Conservation (phyloP, 2,113 vertebrate species). For the Phalacrocorax carbo region DNA sequence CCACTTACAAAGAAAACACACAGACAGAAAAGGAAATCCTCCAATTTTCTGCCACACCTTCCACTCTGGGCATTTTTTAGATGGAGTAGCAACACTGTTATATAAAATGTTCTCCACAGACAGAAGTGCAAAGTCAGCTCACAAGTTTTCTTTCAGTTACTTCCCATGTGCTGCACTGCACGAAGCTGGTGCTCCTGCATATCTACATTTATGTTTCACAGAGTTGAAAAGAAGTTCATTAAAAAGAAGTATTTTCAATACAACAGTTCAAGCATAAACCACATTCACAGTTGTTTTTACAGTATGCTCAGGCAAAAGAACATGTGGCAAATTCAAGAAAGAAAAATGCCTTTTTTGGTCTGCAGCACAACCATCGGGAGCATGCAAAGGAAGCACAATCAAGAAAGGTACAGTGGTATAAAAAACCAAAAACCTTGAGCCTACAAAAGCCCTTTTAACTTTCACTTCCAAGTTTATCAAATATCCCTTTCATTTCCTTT, state of each 20-base stretch:
- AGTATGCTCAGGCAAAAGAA: background rate
- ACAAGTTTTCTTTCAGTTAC: background rate
- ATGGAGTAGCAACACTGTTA: background rate
- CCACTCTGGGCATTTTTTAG: background rate
- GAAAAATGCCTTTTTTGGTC: background rate
- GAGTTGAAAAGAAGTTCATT: background rate
- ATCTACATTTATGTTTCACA: background rate
- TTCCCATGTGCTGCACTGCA: background rate
- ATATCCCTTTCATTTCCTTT: background rate
- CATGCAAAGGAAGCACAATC: background rate
- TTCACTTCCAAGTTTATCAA: background rate
- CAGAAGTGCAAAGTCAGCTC: background rate
- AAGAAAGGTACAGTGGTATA: background rate
- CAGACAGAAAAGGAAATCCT: conserved; percentile 10
- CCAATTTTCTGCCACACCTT: background rate
- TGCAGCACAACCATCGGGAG: background rate
- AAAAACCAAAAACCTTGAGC: background rate
- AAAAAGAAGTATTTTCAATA: background rate
- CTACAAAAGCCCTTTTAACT: background rate
- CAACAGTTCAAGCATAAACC: background rate
- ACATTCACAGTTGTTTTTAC: background rate
- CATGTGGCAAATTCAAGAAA: background rate
- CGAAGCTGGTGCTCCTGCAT: background rate
- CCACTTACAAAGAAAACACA: background rate
- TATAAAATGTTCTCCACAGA: background rate